A percentile compares a stretch with the other conserved stretches of the same genome.
phyloP scores from a whole-genome alignment of 2,888 invertebrate species.

The Agriopis leucophaearia region DNA sequence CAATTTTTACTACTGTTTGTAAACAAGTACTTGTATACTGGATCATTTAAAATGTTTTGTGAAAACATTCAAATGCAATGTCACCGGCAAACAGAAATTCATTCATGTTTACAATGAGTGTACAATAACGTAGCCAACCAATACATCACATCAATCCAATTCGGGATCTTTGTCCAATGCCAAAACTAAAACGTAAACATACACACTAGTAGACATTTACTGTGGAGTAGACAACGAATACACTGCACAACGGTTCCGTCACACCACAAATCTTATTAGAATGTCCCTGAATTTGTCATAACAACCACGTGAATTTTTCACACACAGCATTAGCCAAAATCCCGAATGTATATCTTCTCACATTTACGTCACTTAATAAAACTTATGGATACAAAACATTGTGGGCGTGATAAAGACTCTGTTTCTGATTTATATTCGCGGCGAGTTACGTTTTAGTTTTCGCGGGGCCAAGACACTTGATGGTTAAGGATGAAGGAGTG shows the following conservation, averaged over 20 bases:
- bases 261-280: conserved; percentile 63
- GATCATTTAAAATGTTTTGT: conserved; percentile 39
- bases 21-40: conserved; percentile 39
- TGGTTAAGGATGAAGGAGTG: conserved; percentile 23
- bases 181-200: conserved; percentile 81
- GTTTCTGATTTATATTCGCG: conserved; percentile 45
- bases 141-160: conserved; percentile 73
- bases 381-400: conserved; percentile 53
- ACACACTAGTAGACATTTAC: conserved; percentile 46
- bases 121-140: conserved; percentile 67
- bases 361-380: conserved; percentile 57
- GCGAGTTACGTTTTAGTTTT: conserved; percentile 36
- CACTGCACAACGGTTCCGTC: conserved; percentile 57
- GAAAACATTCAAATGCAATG: conserved; percentile 43
- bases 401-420: conserved; percentile 50
- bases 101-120: conserved; percentile 67
- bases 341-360: conserved; percentile 50
- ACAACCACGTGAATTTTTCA: conserved; percentile 57
- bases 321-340: conserved; percentile 62
- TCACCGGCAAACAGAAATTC: conserved; percentile 51
- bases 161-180: conserved; percentile 77
- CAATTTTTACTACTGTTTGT: conserved; percentile 38
- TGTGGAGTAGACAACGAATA: conserved; percentile 69
- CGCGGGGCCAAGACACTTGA: conserved; percentile 30
- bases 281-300: conserved; percentile 64